phyloP scores from a whole-genome alignment of 2,113 vertebrate species.

The Indicator maculatus region DNA sequence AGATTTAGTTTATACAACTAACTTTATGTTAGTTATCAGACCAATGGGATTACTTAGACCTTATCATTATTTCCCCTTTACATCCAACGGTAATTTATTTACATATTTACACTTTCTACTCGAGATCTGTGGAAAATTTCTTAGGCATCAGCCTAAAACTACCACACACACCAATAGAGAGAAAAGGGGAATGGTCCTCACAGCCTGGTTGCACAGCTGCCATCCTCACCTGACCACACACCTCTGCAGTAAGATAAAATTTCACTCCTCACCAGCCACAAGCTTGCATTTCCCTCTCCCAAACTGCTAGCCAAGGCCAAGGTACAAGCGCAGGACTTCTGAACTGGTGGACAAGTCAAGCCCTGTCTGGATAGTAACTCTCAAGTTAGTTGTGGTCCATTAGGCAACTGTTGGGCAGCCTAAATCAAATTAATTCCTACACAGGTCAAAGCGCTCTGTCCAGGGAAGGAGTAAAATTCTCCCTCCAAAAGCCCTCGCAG shows the following conservation, averaged over 20 bases:
- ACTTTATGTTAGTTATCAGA: too few species aligned
- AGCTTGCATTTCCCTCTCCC: background rate
- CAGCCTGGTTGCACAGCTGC: background rate
- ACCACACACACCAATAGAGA: background rate
- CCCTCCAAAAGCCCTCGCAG: background rate
- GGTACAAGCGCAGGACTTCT: background rate
- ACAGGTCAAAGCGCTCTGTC: background rate
- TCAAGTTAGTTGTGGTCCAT: background rate
- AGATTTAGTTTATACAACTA: too few species aligned
- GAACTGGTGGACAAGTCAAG: background rate
- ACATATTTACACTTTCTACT: too few species aligned
- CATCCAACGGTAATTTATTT: too few species aligned
- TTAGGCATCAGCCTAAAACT: too few species aligned
- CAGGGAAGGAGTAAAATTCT: background rate
- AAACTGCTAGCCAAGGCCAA: background rate
- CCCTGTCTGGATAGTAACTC: background rate
- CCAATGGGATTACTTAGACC: too few species aligned
- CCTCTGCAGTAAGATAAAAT: background rate
- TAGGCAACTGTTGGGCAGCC: background rate
- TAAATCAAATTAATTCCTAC: background rate
- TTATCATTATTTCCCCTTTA: too few species aligned
- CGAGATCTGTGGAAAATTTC: too few species aligned
- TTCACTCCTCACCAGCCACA: background rate
- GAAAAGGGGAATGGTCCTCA: background rate
- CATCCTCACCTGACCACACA: background rate